These are phyloP conservation scores for Oasisia sp. DNA, from an alignment of 2,888 invertebrate genomes.

Conservation along the genomic window DNA sequence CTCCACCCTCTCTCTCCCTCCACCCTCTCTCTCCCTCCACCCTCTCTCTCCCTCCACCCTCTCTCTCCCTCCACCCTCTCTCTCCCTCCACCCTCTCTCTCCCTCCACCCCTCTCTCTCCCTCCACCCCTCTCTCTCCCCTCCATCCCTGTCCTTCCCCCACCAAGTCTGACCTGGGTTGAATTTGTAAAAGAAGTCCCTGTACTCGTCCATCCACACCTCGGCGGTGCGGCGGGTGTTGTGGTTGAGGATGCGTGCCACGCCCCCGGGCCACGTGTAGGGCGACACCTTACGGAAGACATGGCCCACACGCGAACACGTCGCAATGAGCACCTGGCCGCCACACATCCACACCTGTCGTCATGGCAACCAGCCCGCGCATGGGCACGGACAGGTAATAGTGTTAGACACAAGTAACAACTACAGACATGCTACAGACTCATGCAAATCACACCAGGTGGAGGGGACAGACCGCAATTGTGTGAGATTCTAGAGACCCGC, in stretches of 20 bases:
- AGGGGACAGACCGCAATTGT: background rate
- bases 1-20: background rate
- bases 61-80: no score
- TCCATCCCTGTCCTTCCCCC: background rate
- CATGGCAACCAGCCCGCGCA: background rate
- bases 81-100: background rate
- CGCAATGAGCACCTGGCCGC: conserved; percentile 63
- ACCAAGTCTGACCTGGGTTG: conserved; percentile 58
- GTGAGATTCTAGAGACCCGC: background rate
- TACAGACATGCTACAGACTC: background rate
- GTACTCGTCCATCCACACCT: conserved; percentile 99
- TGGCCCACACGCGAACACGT: conserved; percentile 66
- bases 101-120: background rate
- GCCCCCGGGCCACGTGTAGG: conserved; percentile 99
- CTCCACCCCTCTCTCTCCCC: background rate
- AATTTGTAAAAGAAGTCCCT: conserved; percentile 72
- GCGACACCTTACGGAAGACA: conserved; percentile 74
- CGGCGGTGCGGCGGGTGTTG: conserved; percentile 97
- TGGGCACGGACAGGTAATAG: background rate
- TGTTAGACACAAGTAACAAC: background rate
- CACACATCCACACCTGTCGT: conserved; percentile 65
- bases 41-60: background rate
- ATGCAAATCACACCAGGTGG: background rate
- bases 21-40: background rate
- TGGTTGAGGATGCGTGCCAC: conserved; percentile 83